phyloP scores from a whole-genome alignment of 1,140 invertebrate genomes.

The Stenopsyche tienmushanensis region DNA sequence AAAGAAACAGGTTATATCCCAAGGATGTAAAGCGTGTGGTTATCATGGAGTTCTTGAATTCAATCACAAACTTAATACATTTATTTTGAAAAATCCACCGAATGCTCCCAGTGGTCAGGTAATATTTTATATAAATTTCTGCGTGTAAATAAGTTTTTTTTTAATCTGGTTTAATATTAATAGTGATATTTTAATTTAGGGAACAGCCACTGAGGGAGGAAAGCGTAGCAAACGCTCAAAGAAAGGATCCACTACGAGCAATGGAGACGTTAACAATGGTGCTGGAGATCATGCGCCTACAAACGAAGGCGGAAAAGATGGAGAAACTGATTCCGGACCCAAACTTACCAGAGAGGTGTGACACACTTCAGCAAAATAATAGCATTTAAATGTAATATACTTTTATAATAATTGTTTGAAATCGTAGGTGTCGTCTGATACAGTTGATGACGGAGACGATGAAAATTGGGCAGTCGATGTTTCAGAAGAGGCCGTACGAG shows the following conservation, averaged over 20 bases:
- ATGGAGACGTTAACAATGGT: conserved; percentile 54
- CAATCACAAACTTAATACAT: conserved; percentile 96
- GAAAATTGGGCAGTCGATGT: conserved; percentile 93
- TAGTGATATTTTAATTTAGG: conserved; percentile 57
- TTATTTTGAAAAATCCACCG: conserved; percentile 98
- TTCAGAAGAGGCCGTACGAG: conserved; percentile 88
- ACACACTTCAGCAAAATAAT: too few species aligned
- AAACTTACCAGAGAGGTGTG: conserved; percentile 29
- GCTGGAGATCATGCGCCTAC: conserved; percentile 47
- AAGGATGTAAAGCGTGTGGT: conserved; percentile 97
- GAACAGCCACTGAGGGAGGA: conserved; percentile 79
- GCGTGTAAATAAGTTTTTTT: conserved; percentile 3
- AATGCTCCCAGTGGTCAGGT: conserved; percentile 69
- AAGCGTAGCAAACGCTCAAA: conserved; percentile 73
- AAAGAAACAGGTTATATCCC: conserved; percentile 89
- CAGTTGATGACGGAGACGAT: conserved; percentile 65
- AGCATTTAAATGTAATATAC: too few species aligned
- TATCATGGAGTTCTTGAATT: conserved; percentile 88
- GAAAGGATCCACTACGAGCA: conserved; percentile 49
- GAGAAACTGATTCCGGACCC: conserved; percentile 46
- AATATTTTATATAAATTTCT: not conserved
- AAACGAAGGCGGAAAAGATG: conserved; percentile 48
- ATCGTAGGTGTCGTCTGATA: conserved; percentile 17
- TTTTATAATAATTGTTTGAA: too few species aligned
- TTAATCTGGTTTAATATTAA: too few species aligned